phyloP scores from a whole-genome alignment of 2,888 invertebrate species.

The Globia sparganii region DNA sequence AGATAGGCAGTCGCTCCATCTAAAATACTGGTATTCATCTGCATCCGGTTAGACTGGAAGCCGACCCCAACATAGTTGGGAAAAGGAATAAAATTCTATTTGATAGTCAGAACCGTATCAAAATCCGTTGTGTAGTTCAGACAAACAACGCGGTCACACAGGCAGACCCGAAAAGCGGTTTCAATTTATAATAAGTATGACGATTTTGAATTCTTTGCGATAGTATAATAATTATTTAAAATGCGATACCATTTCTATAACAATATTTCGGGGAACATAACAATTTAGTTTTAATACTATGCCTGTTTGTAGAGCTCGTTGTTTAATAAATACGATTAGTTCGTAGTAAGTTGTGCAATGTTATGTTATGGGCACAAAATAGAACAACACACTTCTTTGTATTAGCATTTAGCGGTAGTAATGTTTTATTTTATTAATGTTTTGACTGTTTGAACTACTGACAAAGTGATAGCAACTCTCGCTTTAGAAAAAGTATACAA shows the following conservation, averaged over 20 bases:
- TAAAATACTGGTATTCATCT: too few species aligned
- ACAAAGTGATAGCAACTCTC: background rate
- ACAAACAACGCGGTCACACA: too few species aligned
- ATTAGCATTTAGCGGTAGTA: background rate
- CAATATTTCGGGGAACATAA: conserved; percentile 20
- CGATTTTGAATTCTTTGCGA: too few species aligned
- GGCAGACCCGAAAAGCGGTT: too few species aligned
- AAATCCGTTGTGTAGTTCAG: too few species aligned
- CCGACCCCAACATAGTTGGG: too few species aligned
- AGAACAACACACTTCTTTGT: conserved; percentile 24
- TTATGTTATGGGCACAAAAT: background rate
- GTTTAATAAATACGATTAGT: conserved; percentile 17
- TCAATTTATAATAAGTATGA: too few species aligned
- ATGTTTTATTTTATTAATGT: background rate
- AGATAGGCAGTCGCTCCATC: too few species aligned
- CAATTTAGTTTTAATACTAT: conserved; percentile 1
- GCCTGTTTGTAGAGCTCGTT: background rate
- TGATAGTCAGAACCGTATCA: too few species aligned
- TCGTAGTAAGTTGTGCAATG: conserved; percentile 9
- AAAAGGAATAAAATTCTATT: too few species aligned
- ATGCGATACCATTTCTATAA: background rate
- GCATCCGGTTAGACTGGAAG: too few species aligned
- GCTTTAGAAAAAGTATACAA: background rate
- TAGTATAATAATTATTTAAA: too few species aligned
- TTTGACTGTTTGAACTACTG: background rate